Base-by-base conservation (phyloP, 2,888 invertebrate species). In the Trilocha varians region DNA sequence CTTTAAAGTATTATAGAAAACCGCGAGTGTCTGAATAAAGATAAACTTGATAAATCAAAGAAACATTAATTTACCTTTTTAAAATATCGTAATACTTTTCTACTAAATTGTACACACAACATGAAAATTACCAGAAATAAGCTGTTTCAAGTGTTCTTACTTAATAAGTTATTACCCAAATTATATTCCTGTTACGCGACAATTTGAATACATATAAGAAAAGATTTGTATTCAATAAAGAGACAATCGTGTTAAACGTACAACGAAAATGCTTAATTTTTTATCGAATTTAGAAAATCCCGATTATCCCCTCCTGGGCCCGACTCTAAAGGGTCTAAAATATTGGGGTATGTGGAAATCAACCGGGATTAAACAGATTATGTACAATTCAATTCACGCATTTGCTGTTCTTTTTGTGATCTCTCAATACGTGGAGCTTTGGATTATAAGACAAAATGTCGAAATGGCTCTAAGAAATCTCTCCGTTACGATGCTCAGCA, bases 371-470 rank as follows among this genome's bases (percentile, higher is more conserved):
- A 57, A 39, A n/a, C 50, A 50, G 15, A 50, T 47, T 15, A 32
- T 69, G 6, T 65, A 60, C 39, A 69, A 69, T 44, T 40, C 55
- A 0, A 40, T 78, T 2, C 78, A 77, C 46, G 34, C 68, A 0
- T 16, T 53, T 9, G 71, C 67, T 0, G 55, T 63, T 1, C 14
- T 76, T 1, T 77, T 77, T 40, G 70, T 79, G 1, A 2, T 78
- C 2, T 68, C 65, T n/a, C 75, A 80, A 49, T 79, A 74, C 38
- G 37, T 77, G 1, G 80, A 82, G 44, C 65, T 83, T 1, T 80
- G 73, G 72, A 38, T 62, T 0, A 68, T 78, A 13, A 65, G 69
- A 44, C 52, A 57, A 0, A 55, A 79, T 17, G 38, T 76, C 2
- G 66, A 74, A 36, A 36, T 64, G 47, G 80, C 79, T 3, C 41